A percentile compares a stretch with the other conserved stretches of the same genome.
Conservation (phyloP, 2,797 vertebrate genomes). For the Peromyscus eremicus region DNA sequence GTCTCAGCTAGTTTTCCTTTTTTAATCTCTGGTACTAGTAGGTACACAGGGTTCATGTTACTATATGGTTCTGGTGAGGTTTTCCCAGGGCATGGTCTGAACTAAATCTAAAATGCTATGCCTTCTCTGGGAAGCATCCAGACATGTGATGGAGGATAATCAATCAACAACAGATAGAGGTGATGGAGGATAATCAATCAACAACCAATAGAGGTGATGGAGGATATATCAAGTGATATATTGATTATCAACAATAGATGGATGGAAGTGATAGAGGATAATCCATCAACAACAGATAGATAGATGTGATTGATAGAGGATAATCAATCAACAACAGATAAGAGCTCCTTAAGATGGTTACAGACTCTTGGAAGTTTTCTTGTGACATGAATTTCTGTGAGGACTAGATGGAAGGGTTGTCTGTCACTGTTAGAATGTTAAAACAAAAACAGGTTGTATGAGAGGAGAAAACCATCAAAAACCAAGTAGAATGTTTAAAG, state of each 20-base stretch:
- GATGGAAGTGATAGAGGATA: too few species aligned
- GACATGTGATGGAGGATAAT: not conserved
- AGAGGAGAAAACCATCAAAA: not conserved
- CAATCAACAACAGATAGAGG: not conserved
- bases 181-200: not conserved
- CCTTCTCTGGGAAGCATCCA: not conserved
- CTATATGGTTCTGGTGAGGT: not conserved
- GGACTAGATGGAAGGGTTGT: not conserved
- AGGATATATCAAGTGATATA: too few species aligned
- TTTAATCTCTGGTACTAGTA: not conserved
- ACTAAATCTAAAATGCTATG: slow-evolving; percentile 2
- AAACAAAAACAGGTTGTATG: slow-evolving; percentile 46
- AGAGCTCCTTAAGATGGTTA: not conserved
- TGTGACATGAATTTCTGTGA: slow-evolving; percentile 34
- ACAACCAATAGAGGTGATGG: not conserved
- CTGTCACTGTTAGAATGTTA: not conserved
- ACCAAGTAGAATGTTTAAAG: slow-evolving; percentile 4
- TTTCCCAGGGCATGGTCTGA: not conserved
- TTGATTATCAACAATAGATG: too few species aligned
- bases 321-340: not conserved
- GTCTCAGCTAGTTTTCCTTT: not conserved
- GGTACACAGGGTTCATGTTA: not conserved
- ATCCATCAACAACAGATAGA: not conserved
- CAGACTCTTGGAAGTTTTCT: not conserved
- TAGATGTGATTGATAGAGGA: not conserved